These are phyloP conservation scores for Dendrocopos noguchii DNA, from an alignment of 2,113 vertebrate genomes.

Conservation along the genomic window DNA sequence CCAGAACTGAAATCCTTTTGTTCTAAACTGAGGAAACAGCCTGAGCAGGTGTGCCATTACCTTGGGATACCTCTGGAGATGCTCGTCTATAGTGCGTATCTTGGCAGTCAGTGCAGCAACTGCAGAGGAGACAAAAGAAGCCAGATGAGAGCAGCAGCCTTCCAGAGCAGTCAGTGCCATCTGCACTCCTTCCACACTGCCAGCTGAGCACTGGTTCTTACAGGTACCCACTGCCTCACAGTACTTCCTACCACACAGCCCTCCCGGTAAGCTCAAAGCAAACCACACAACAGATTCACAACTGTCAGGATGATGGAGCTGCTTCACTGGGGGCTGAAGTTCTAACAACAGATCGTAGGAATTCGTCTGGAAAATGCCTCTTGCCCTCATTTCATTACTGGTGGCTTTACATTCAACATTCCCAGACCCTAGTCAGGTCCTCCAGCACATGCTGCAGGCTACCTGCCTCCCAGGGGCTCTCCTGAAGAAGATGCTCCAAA, in stretches of 20 bases:
- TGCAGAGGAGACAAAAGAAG: conserved; percentile 64
- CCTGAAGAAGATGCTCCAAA: not conserved
- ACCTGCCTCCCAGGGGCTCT: not conserved
- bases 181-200: not conserved
- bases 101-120: conserved; percentile 87
- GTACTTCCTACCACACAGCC: not conserved
- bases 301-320: not conserved
- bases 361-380: not conserved
- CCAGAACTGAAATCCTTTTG: not conserved
- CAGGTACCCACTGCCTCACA: not conserved
- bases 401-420: not conserved
- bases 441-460: not conserved
- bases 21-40: not conserved
- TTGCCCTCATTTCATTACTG: not conserved
- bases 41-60: conserved; percentile 69
- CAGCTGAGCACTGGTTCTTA: not conserved
- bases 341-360: not conserved
- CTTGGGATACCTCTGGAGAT: conserved; percentile 89
- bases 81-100: conserved; percentile 88
- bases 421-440: not conserved
- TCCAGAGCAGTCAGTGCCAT: not conserved
- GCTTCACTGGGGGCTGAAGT: not conserved
- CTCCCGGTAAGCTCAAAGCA: not conserved
- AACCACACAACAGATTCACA: not conserved
- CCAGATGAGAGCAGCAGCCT: conserved; percentile 35